phyloP scores from a whole-genome alignment of 2,113 vertebrate genomes.

The Leuciscus idus region DNA sequence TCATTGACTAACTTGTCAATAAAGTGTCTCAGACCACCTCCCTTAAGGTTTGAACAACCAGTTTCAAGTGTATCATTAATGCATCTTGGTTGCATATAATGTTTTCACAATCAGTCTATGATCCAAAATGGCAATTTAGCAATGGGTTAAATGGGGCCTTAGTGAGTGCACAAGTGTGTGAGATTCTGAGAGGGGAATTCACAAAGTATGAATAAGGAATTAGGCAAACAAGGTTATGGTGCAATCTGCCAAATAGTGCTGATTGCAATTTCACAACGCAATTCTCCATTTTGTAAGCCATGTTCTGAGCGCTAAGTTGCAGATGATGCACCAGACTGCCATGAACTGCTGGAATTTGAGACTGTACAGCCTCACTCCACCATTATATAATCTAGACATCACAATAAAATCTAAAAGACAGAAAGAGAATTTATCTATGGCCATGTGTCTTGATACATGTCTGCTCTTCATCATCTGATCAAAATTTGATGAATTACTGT shows the following conservation, averaged over 20 bases:
- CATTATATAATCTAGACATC: neutral
- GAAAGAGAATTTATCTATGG: neutral
- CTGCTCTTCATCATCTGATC: conserved; percentile 2
- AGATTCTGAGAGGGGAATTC: conserved; percentile 7
- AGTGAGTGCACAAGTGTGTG: neutral
- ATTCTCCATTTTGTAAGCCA: neutral
- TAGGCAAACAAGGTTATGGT: conserved; percentile 24
- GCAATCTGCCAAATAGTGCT: conserved; percentile 29
- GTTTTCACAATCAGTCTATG: conserved; percentile 21
- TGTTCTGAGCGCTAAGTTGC: neutral
- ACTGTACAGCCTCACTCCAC: neutral
- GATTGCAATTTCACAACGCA: conserved; percentile 1
- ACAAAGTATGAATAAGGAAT: conserved; percentile 27
- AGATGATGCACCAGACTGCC: neutral
- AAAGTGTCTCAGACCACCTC: conserved; percentile 11
- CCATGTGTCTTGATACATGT: neutral
- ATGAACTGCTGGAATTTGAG: neutral
- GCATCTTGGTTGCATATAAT: conserved; percentile 22
- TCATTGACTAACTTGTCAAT: neutral
- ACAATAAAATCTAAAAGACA: neutral
- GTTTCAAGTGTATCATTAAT: conserved; percentile 18
- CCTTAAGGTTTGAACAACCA: conserved; percentile 2
- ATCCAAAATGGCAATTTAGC: conserved; percentile 30
- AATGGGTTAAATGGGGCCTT: neutral
- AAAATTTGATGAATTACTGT: neutral